Evolutionary conservation across 1,140 invertebrate genomes (phyloP), one percentile per base, ranked within the genome.

Genomic region (Amyelois transitella): DNA sequence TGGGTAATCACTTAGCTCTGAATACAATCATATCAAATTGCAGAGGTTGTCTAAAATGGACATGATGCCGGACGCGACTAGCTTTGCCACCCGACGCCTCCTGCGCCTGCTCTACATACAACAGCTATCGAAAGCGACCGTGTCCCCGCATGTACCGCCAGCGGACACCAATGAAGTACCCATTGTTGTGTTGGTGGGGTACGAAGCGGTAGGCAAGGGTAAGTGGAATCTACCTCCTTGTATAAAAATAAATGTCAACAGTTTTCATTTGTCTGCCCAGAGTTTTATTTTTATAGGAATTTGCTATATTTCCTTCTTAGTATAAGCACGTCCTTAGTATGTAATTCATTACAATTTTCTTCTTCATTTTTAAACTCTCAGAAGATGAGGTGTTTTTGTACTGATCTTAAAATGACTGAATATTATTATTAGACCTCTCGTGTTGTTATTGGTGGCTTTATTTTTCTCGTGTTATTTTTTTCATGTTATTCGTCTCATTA

Each of bases 131-230:
- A 64, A 74, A 43, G 73, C 80, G 0, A 60, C 53, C 0, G 72
- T 86, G 14, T 83, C 81, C 0, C 66, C 75, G 1, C 66, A 64
- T 53, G 60, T 64, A 0, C 75, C 79, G 3, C 77, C 82, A 0
- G 85, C 77, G 0, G 85, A 88, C 47, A 78, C 64, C 20, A 74
- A 60, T 0, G 77, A 84, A 22, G 67, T 83, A 1, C 81, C 82
- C 0, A 62, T 88, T 1, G 64, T 88, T 0, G 71, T 86, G 1
- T 51, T 88, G 5, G 82, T 88, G 1, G 85, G 85, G 0, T 74
- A 75, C 32, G 82, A 86, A 62, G 79, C 68, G 43, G 74, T 83
- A 43, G 82, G 82, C 4, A 88, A 86, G 83, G 82, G 84, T 84
- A 51, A 4, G n/a, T 52, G 17, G 22, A 25, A 24, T 53, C 24